phyloP scores from a whole-genome alignment of 2,888 invertebrate species.

The Agapostemon virescens region DNA sequence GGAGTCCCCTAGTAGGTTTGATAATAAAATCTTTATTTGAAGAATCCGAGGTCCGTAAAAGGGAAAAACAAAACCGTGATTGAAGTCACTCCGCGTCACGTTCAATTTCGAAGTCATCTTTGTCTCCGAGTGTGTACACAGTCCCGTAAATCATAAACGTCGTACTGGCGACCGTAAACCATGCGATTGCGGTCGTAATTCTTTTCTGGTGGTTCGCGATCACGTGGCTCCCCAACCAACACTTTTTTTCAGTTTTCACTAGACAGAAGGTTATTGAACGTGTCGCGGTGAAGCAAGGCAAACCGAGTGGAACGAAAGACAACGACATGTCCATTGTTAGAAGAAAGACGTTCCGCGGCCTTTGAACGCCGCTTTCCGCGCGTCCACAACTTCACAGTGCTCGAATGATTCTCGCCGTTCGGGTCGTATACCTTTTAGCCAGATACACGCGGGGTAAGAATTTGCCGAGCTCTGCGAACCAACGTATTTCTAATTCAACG shows the following conservation, averaged over 20 bases:
- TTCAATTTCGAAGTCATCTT: slow-evolving; percentile 40
- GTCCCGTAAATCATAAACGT: slow-evolving; percentile 54
- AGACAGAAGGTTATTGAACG: slow-evolving; percentile 56
- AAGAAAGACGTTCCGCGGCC: slow-evolving; percentile 27
- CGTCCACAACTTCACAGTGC: neutral
- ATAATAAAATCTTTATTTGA: neutral
- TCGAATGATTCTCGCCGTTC: neutral
- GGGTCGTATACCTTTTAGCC: neutral
- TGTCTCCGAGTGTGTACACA: slow-evolving; percentile 15
- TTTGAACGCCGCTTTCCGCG: slow-evolving; percentile 16
- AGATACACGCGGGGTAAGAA: neutral
- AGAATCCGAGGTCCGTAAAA: neutral
- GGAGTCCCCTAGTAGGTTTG: neutral
- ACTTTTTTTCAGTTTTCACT: slow-evolving; percentile 50
- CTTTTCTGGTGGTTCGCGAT: slow-evolving; percentile 47
- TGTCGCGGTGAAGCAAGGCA: slow-evolving; percentile 40
- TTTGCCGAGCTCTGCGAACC: neutral
- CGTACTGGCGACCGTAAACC: slow-evolving; percentile 44
- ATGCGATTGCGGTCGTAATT: slow-evolving; percentile 57
- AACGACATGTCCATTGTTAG: slow-evolving; percentile 47
- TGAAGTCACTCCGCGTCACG: slow-evolving; percentile 26
- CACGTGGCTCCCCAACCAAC: slow-evolving; percentile 39
- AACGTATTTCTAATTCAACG: neutral
- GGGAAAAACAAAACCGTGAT: neutral
- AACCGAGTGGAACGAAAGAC: slow-evolving; percentile 57